Base-by-base conservation (phyloP, 2,113 vertebrate species). In the Peromyscus leucopus region DNA sequence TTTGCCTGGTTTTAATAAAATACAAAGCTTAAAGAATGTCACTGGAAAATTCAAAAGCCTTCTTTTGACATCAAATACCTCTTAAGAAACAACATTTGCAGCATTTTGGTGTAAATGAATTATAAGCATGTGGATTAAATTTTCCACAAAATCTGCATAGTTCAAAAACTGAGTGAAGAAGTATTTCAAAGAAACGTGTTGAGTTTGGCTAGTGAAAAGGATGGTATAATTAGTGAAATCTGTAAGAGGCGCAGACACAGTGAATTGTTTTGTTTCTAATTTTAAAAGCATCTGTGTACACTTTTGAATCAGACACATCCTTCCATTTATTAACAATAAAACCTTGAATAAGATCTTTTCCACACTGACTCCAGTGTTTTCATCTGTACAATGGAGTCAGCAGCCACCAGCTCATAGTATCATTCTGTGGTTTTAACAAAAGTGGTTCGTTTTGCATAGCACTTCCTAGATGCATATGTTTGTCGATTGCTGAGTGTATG, bases 1-100 rank as follows among this genome's bases (percentile, higher is more conserved):
- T 97, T 96, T 92, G n/a, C 61, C 92, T 97, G 78, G 90, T 97
- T 97, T 96, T 72, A 97, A 97, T 95, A 90, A 97, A 97, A 90
- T 84, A 79, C 93, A 94, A 91, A 93, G 59, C 90, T 96, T 96
- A 39, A 94, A 95, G 89, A 97, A 88, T 84, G 91, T 94, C 80
- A 83, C 84, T 94, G 89, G 89, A 95, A 98, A 95, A 94, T 94
- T 97, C 90, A 95, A 97, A 98, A 97, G 78, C 33, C 31, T 89
- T 84, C 67, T 96, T 96, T 94, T 96, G 93, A 95, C 88, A 98
- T 95, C 88, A 96, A 95, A 96, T 97, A 78, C 13, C 31, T 95
- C 36, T 96, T 92, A 94, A 92, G 90, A 95, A 96, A 91, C 28
- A 95, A 86, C 92, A 90, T 85, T 95, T 94, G 84, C 42, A 92